Base-by-base conservation (phyloP, 1,140 invertebrate genomes). In the Leptinotarsa undecemlineata region DNA sequence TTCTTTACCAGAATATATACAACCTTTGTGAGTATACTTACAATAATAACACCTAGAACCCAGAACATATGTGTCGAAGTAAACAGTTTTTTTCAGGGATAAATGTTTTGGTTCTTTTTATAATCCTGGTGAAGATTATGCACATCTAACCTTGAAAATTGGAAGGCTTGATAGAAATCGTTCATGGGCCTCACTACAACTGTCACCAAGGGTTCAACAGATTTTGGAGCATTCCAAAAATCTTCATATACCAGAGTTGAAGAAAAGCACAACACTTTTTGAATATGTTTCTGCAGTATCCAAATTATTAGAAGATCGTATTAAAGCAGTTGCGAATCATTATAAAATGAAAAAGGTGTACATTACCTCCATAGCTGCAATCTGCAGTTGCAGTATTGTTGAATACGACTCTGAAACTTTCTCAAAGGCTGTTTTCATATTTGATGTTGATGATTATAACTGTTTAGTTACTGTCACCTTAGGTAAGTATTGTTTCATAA, bases 361-460 rank as follows among this genome's bases (percentile, higher is more conserved):
- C 72, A 73, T 84, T 23, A 77, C 74, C 20, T 69, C 74, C 26
- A 73, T 86, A 23, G 75, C 82, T n/a, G 77, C 79, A 17, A 51
- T 73, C n/a, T 78, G 81, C 73, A 72, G 76, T 8, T 62, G 70
- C 62, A 80, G 76, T 67, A 76, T 85, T 48, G 60, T 86, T 6
- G 84, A 85, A 79, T 85, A 84, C 77, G 83, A 86, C 74, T 74
- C 72, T 71, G 67, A 75, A 20, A 76, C 74, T n/a, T 84, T 82
- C 68, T 77, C 74, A 48, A 81, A 81, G 74, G 79, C 80, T 21
- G 76, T 48, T 19, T 81, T 86, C 51, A 57, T 85, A 21, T 81
- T 77, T 61, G 78, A 84, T 61, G 68, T 77, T 11, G 78, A 82
- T 48, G 79, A 81, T 60, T 82, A 81, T 71, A 74, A 80, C 74